Percentiles rank a stretch among this genome's conserved stretches.
Evolutionary conservation across 2,113 vertebrate genomes (phyloP).

Genomic region (Coturnix japonica): DNA sequence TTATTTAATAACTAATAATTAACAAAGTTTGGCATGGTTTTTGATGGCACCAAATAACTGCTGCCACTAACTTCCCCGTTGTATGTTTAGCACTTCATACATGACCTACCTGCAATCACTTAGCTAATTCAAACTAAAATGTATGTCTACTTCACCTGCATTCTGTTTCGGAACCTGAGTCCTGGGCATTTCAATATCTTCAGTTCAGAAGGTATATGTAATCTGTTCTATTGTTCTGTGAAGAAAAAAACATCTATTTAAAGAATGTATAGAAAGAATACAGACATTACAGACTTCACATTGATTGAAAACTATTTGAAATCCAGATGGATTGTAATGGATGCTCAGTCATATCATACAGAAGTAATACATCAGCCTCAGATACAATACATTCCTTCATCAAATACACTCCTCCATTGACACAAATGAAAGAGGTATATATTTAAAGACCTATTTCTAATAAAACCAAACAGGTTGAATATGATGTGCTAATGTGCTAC

Average conservation of each 20-base stretch:
- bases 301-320: neutral
- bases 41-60: neutral
- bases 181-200: neutral
- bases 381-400: neutral
- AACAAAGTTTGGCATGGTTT: neutral
- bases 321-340: neutral
- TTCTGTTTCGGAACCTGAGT: neutral
- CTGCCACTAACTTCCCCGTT: neutral
- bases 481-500: constrained; percentile 41
- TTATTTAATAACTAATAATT: neutral
- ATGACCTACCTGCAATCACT: neutral
- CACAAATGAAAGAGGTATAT: constrained; percentile 33
- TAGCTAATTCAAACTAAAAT: neutral
- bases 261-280: neutral
- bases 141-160: neutral
- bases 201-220: neutral
- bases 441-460: constrained; percentile 59
- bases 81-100: neutral
- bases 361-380: neutral
- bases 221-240: neutral
- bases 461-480: constrained; percentile 67
- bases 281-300: neutral
- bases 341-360: neutral
- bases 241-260: neutral
- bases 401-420: neutral